These are phyloP conservation scores for Hylaeus anthracinus DNA, from an alignment of 1,140 invertebrate genomes.

Conservation along the genomic window DNA sequence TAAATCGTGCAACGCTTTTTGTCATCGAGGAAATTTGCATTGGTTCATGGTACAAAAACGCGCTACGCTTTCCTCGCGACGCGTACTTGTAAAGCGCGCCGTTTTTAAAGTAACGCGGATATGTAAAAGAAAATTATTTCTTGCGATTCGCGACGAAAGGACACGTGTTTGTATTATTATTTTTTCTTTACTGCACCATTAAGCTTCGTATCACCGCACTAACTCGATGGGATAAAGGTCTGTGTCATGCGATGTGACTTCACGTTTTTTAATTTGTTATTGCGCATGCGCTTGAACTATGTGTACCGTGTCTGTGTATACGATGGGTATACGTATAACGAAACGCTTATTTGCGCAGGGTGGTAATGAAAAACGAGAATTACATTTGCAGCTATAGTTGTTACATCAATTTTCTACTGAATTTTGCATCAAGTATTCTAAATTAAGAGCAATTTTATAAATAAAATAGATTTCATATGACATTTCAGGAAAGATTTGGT, in stretches of 20 bases:
- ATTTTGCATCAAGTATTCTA: too few relatives aligned
- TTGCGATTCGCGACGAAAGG: neutral
- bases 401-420: too few relatives aligned
- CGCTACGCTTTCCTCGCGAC: too few relatives aligned
- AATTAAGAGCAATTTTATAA: too few relatives aligned
- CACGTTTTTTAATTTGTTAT: constrained; percentile 5
- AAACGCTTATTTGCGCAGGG: constrained; percentile 9
- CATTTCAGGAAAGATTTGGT: too few relatives aligned
- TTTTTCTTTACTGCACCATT: constrained; percentile 15
- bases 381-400: too few relatives aligned
- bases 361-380: neutral
- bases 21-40: neutral
- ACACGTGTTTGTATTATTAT: constrained; percentile 5
- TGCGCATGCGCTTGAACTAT: constrained; percentile 41
- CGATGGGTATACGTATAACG: neutral
- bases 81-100: neutral
- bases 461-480: too few relatives aligned
- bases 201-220: constrained; percentile 11
- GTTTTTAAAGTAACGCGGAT: neutral
- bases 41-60: neutral
- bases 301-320: neutral
- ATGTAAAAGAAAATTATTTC: neutral
- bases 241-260: constrained; percentile 8
- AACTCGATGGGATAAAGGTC: neutral
- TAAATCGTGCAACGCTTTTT: neutral